These are phyloP conservation scores for Saccopteryx leptura DNA, from an alignment of 2,113 vertebrate species.

Conservation along the genomic window DNA sequence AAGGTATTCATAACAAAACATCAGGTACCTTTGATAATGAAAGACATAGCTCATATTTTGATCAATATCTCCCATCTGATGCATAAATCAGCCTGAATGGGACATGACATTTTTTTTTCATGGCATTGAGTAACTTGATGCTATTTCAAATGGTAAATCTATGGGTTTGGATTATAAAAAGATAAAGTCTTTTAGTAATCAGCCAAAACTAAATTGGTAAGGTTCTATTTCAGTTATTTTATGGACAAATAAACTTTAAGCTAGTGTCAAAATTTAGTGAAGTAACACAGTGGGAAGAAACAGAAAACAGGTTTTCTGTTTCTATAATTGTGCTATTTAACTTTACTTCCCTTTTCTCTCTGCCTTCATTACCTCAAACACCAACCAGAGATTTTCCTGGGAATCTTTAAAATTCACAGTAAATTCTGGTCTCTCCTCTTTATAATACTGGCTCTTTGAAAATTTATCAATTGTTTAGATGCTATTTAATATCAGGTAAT, in stretches of 20 bases:
- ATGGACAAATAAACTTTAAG: constrained; percentile 65
- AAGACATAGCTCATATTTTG: constrained; percentile 72
- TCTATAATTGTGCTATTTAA: constrained; percentile 51
- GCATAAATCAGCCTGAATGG: constrained; percentile 76
- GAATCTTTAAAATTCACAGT: constrained; percentile 79
- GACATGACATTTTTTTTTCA: constrained; percentile 72
- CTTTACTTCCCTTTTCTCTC: neutral
- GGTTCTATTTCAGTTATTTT: constrained; percentile 75
- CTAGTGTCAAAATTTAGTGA: constrained; percentile 68
- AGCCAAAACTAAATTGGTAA: constrained; percentile 65
- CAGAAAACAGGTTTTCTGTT: constrained; percentile 55
- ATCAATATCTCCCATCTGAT: constrained; percentile 72
- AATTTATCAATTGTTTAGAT: constrained; percentile 85
- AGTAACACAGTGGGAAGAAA: constrained; percentile 48
- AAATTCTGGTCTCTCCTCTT: constrained; percentile 77
- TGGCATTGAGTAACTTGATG: constrained; percentile 77
- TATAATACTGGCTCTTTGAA: constrained; percentile 74
- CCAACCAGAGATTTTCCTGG: constrained; percentile 62
- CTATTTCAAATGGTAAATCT: constrained; percentile 81
- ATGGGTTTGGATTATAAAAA: constrained; percentile 74
- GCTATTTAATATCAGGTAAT: constrained; percentile 85
- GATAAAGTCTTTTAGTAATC: constrained; percentile 76
- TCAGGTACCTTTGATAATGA: constrained; percentile 76
- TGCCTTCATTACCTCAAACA: constrained; percentile 56
- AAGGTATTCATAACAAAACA: constrained; percentile 76